Conservation (phyloP, 1,140 invertebrate genomes). For the Drosophila trapezifrons region DNA sequence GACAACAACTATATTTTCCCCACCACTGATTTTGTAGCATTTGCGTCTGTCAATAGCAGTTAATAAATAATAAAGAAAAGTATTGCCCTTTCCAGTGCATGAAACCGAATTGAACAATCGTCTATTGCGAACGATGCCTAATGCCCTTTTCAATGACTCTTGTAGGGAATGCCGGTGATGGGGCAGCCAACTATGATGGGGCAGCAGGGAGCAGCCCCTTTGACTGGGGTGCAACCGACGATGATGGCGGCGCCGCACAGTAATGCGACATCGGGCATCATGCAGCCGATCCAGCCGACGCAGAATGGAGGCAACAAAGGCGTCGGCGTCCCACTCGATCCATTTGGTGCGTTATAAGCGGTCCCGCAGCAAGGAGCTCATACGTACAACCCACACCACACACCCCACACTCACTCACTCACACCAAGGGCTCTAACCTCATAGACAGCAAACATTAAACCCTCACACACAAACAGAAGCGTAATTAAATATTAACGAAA, state of each 20-base stretch:
- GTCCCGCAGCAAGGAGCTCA: slow-evolving; percentile 36
- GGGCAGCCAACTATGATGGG: slow-evolving; percentile 70
- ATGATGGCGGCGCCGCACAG: slow-evolving; percentile 81
- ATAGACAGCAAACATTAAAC: slow-evolving; percentile 53
- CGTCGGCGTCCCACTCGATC: slow-evolving; percentile 79
- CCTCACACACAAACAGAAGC: slow-evolving; percentile 41
- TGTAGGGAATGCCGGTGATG: slow-evolving; percentile 84
- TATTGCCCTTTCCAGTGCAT: slow-evolving; percentile 56
- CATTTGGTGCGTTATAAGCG: slow-evolving; percentile 84
- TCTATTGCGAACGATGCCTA: slow-evolving; percentile 2
- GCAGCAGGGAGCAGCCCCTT: slow-evolving; percentile 78
- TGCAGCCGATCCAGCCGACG: slow-evolving; percentile 75
- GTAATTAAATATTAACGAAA: slow-evolving; percentile 47
- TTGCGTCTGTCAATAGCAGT: slow-evolving; percentile 57
- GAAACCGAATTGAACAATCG: slow-evolving; percentile 22
- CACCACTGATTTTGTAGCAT: slow-evolving; percentile 53
- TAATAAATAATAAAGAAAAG: slow-evolving; percentile 42
- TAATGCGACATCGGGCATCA: slow-evolving; percentile 70
- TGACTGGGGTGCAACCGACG: slow-evolving; percentile 82
- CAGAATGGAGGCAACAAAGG: slow-evolving; percentile 79
- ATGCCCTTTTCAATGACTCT: slow-evolving; percentile 38
- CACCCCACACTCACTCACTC: slow-evolving; percentile 27
- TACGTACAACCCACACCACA: slow-evolving; percentile 29
- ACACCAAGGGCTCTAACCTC: slow-evolving; percentile 71
- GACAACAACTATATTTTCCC: slow-evolving; percentile 25